Conservation (phyloP, 2,888 invertebrate species). For the Theristus sp. region DNA sequence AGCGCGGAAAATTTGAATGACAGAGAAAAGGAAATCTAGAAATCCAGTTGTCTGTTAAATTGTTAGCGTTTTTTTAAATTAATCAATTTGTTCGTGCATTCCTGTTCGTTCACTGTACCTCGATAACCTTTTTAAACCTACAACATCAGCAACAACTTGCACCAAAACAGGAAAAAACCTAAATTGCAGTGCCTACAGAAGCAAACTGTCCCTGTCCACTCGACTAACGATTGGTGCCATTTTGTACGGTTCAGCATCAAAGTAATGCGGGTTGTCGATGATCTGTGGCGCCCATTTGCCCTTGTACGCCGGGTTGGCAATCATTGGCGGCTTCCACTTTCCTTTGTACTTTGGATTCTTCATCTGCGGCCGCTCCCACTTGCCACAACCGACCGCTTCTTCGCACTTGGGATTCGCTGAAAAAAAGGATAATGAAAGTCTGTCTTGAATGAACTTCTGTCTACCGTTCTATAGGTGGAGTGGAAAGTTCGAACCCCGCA, state of each 20-base stretch:
- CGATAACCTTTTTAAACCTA: neutral
- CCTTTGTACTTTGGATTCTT: constrained; percentile 84
- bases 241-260: constrained; percentile 67
- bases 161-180: neutral
- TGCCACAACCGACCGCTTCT: constrained; percentile 66
- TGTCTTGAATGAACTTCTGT: no score
- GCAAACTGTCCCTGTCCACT: no score
- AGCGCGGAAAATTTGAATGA: no score
- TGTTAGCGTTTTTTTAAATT: no score
- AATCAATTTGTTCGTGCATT: no score
- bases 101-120: no score
- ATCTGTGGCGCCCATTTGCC: constrained; percentile 44
- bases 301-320: constrained; percentile 39
- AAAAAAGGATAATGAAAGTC: no score
- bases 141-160: neutral
- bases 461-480: no score
- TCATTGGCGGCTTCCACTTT: constrained; percentile 59
- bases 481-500: no score
- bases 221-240: constrained; percentile 73
- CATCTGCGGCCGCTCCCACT: constrained; percentile 63
- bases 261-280: constrained; percentile 78
- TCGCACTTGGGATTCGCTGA: constrained; percentile 57
- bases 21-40: no score
- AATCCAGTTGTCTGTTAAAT: no score
- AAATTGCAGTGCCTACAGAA: no score